A percentile compares a stretch with the other conserved stretches of the same genome.
Conservation (phyloP, 2,113 vertebrate species). For the Syngnathus scovelli region DNA sequence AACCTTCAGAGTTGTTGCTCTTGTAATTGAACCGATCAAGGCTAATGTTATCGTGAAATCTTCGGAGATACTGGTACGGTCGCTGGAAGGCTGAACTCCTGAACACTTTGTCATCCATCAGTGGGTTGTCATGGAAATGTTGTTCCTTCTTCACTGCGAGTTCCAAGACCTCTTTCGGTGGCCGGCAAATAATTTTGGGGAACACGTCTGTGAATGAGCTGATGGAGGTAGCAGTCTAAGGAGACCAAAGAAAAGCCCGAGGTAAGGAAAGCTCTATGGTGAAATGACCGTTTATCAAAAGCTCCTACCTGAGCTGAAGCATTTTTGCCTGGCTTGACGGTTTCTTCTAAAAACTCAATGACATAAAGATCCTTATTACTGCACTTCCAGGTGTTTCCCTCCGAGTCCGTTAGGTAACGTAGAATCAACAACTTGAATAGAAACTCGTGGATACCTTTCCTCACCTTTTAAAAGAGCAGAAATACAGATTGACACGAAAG, state of each 20-base stretch:
- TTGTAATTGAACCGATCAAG: constrained; percentile 77
- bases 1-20: constrained; percentile 66
- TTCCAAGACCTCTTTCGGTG: constrained; percentile 85
- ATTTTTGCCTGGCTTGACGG: constrained; percentile 37
- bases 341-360: constrained; percentile 78
- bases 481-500: constrained; percentile 11
- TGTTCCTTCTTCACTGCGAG: constrained; percentile 56
- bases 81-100: constrained; percentile 83
- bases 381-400: constrained; percentile 86
- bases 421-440: constrained; percentile 89
- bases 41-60: constrained; percentile 64
- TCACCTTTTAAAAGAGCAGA: constrained; percentile 71
- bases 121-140: constrained; percentile 54
- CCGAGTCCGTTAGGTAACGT: constrained; percentile 77
- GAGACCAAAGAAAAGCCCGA: background rate
- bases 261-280: background rate
- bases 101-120: constrained; percentile 84
- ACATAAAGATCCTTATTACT: constrained; percentile 80
- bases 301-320: constrained; percentile 61
- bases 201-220: constrained; percentile 79
- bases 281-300: background rate
- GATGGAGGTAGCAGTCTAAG: constrained; percentile 45
- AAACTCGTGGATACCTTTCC: constrained; percentile 80
- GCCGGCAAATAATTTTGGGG: constrained; percentile 80
- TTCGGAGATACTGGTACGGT: constrained; percentile 85